Evolutionary conservation across 1,140 invertebrate species (phyloP), one percentile per base, ranked within the genome.

Genomic region (Leptopilina boulardi): DNA sequence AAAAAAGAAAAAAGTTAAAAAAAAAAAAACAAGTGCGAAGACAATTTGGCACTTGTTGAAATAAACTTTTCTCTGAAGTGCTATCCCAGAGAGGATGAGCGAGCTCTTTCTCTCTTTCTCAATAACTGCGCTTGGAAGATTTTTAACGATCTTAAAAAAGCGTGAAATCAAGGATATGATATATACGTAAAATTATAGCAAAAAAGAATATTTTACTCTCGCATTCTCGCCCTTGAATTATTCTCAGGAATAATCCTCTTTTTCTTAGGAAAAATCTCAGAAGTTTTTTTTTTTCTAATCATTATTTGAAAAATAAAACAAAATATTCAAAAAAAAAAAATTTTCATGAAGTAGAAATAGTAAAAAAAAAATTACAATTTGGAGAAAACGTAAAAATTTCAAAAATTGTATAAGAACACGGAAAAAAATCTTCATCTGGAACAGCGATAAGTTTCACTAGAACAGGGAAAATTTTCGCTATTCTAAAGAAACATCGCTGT

Each of bases 151-250:
- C 13, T 38, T 26, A 30, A 66, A 66, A 59, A 26, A n/a, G 59
- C 59, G 59, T 66, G 59, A 66, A 66, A 66, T 26, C 23, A 6
- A 66, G 26, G 15, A 66, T 66, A 66, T 66, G 26, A 66, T 66
- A 30, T 3, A 13, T n/a, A 30, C 13, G 26, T 30, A 15, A 10
- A 15, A n/a, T 66, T 66, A 30, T 30, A n/a, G 59, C 23, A 30
- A 59, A 30, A 56, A 59, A 59, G 10, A n/a, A n/a, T n/a, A 11
- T 66, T 66, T 66, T 66, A 11, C 26, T 30, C 21, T 30, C 23
- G 21, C 0, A 5, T 66, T 30, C 59, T 11, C 23, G 21, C 59
- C 11, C 23, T 30, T 66, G 19, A 30, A 30, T 30, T 11, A 9
- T 66, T 11, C 21, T 15, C n/a, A 42, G 9, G 13, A 42, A n/a